Percentiles rank a stretch among this genome's conserved stretches.
Evolutionary conservation across 2,797 vertebrate genomes (phyloP).

Genomic region (Mormyrus hasselquistii): DNA sequence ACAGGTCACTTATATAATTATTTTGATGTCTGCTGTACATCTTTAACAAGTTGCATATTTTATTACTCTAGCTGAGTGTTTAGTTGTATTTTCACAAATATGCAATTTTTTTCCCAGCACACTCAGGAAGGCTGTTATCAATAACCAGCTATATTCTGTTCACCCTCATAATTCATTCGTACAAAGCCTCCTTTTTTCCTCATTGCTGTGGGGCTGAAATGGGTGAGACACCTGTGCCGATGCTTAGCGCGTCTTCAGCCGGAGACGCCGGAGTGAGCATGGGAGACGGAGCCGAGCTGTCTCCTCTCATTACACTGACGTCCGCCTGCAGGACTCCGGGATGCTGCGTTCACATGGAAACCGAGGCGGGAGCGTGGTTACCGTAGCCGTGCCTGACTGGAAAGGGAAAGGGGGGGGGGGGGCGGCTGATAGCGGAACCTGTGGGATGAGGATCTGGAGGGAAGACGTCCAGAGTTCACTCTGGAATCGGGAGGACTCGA

Average conservation of each 20-base stretch:
- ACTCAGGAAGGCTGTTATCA: background rate
- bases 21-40: background rate
- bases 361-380: background rate
- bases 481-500: background rate
- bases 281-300: background rate
- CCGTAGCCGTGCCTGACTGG: background rate
- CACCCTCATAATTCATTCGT: background rate
- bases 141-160: background rate
- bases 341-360: slow-evolving; percentile 19
- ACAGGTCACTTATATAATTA: background rate
- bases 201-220: background rate
- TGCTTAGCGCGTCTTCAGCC: background rate
- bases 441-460: background rate
- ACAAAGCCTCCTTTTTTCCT: background rate
- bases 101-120: background rate
- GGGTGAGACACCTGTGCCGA: background rate
- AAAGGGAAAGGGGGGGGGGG: background rate
- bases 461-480: background rate
- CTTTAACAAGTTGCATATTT: background rate
- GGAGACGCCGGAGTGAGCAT: background rate
- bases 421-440: background rate
- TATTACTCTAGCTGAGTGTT: background rate
- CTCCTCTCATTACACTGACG: background rate
- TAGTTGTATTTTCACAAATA: background rate
- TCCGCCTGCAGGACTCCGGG: background rate